Conservation (phyloP, 2,888 invertebrate species). For the Notodonta dromedarius region DNA sequence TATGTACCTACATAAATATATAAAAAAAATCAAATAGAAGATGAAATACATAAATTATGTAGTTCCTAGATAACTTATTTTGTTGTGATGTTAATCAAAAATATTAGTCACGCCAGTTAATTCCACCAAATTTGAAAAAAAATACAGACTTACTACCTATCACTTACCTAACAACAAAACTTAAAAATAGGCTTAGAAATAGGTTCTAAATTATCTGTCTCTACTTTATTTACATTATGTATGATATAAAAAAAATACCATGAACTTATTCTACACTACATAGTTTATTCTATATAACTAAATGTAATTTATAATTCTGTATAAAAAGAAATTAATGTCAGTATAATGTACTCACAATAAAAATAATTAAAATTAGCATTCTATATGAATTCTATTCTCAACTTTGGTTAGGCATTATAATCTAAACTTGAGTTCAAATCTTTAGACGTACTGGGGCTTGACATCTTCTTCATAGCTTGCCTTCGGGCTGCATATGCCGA, state of each 20-base stretch:
- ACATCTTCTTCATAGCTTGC: slow-evolving; percentile 61
- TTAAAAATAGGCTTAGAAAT: background rate
- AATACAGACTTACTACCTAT: background rate
- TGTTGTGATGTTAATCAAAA: too few relatives aligned
- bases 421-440: background rate
- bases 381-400: slow-evolving; percentile 21
- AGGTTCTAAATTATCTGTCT: slow-evolving; percentile 15
- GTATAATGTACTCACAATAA: slow-evolving; percentile 10
- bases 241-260: too few relatives aligned
- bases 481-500: slow-evolving; percentile 75
- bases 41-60: too few relatives aligned
- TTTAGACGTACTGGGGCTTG: slow-evolving; percentile 18
- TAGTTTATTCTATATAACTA: background rate
- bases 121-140: too few relatives aligned
- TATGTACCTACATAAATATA: too few relatives aligned
- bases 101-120: too few relatives aligned
- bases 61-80: too few relatives aligned
- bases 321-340: slow-evolving; percentile 31
- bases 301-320: slow-evolving; percentile 23
- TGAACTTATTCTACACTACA: too few relatives aligned
- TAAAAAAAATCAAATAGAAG: too few relatives aligned
- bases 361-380: background rate
- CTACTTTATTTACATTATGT: slow-evolving; percentile 15
- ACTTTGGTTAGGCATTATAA: slow-evolving; percentile 47
- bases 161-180: too few relatives aligned